Evolutionary conservation across 2,888 invertebrate species (phyloP).

Genomic region (Leptopilina myrica): DNA sequence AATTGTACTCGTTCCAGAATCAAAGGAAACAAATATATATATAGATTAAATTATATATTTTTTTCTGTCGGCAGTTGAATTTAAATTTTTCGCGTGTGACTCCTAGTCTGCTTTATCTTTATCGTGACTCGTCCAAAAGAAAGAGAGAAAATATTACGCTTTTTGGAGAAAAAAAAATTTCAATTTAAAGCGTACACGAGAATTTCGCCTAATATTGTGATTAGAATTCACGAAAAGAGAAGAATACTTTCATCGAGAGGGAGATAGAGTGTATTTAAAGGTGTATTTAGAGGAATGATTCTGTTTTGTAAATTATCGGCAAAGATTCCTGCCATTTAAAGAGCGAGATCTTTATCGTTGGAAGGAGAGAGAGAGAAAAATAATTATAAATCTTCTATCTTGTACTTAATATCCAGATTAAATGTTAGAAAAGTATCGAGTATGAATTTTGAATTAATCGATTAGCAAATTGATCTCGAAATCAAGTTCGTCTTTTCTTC

Average conservation of each 20-base stretch:
- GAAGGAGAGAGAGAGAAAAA: background rate
- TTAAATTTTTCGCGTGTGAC: slow-evolving; percentile 34
- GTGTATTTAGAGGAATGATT: slow-evolving; percentile 1
- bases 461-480: slow-evolving; percentile 23
- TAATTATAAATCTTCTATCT: slow-evolving; percentile 27
- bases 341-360: background rate
- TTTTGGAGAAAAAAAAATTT: background rate
- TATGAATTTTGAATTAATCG: slow-evolving; percentile 18
- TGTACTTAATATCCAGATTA: slow-evolving; percentile 35
- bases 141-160: slow-evolving; percentile 20
- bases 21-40: no score
- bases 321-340: slow-evolving; percentile 12
- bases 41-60: background rate
- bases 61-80: slow-evolving; percentile 11
- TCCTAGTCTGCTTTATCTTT: slow-evolving; percentile 46
- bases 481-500: slow-evolving; percentile 13
- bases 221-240: slow-evolving; percentile 9
- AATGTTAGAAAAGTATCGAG: slow-evolving; percentile 20
- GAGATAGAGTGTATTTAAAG: background rate
- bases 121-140: slow-evolving; percentile 26
- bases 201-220: slow-evolving; percentile 24
- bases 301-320: slow-evolving; percentile 12
- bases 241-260: background rate
- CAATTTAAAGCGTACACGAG: background rate
- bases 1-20: background rate